Evolutionary conservation across 2,797 vertebrate genomes (phyloP).

Genomic region (Characodon lateralis): DNA sequence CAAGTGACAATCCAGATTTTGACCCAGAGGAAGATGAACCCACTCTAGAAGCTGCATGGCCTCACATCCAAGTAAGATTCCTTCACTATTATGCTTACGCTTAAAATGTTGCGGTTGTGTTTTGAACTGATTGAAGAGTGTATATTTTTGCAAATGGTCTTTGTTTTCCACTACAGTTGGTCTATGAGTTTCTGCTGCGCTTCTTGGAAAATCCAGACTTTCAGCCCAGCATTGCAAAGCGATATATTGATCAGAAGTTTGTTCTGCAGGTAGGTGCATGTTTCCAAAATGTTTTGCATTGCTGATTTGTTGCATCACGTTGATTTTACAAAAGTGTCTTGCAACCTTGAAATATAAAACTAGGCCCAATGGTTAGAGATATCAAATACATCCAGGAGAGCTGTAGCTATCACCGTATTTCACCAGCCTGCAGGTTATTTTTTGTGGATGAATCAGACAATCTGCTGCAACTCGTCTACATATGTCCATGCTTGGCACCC

Average conservation of each 20-base stretch:
- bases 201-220: slow-evolving; percentile 98
- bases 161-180: slow-evolving; percentile 83
- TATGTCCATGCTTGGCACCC: slow-evolving; percentile 39
- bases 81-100: background rate
- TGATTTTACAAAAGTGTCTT: background rate
- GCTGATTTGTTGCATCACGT: background rate
- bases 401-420: slow-evolving; percentile 4
- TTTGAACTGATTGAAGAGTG: background rate
- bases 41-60: slow-evolving; percentile 96
- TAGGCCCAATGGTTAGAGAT: background rate
- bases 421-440: background rate
- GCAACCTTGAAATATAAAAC: background rate
- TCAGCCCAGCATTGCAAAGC: slow-evolving; percentile 94
- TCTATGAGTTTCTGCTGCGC: slow-evolving; percentile 97
- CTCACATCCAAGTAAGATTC: slow-evolving; percentile 90
- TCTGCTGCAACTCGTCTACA: slow-evolving; percentile 20
- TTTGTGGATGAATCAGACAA: slow-evolving; percentile 29
- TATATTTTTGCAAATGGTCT: background rate
- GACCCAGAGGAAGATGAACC: slow-evolving; percentile 99
- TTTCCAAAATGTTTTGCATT: background rate
- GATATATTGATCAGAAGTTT: slow-evolving; percentile 97
- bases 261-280: slow-evolving; percentile 91
- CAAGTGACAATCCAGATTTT: slow-evolving; percentile 97
- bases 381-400: background rate
- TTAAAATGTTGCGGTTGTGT: background rate